These are phyloP conservation scores for Eristalis pertinax DNA, from an alignment of 2,888 invertebrate species.

Conservation along the genomic window DNA sequence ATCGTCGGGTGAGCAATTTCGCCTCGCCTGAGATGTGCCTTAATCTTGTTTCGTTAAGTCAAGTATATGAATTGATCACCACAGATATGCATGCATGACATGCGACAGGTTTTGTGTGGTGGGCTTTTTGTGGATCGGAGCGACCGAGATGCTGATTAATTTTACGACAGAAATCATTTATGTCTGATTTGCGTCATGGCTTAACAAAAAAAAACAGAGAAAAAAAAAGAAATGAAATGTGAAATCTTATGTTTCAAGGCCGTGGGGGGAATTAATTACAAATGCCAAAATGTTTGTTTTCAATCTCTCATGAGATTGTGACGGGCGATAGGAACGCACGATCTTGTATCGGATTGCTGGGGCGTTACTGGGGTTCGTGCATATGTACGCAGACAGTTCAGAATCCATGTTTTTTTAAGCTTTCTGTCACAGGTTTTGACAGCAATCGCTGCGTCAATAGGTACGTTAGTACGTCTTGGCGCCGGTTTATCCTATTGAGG, in stretches of 20 bases:
- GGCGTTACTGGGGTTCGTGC: too few species aligned
- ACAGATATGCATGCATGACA: neutral
- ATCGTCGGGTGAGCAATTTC: too few species aligned
- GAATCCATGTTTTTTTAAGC: too few species aligned
- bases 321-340: too few species aligned
- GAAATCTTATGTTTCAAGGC: slow-evolving; percentile 4
- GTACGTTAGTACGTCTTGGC: too few species aligned
- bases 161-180: neutral
- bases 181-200: neutral
- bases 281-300: neutral
- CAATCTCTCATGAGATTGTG: too few species aligned
- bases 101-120: neutral
- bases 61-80: neutral
- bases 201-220: neutral
- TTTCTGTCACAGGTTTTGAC: too few species aligned
- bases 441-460: too few species aligned
- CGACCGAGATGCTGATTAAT: neutral
- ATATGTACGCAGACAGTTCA: too few species aligned
- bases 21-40: neutral
- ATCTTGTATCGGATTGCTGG: too few species aligned
- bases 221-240: neutral
- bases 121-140: neutral
- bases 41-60: neutral
- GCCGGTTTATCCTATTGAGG: too few species aligned
- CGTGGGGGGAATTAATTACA: neutral